These are phyloP conservation scores for Stegodyphus mimosarum DNA, from an alignment of 1,140 invertebrate species.

Conservation along the genomic window DNA sequence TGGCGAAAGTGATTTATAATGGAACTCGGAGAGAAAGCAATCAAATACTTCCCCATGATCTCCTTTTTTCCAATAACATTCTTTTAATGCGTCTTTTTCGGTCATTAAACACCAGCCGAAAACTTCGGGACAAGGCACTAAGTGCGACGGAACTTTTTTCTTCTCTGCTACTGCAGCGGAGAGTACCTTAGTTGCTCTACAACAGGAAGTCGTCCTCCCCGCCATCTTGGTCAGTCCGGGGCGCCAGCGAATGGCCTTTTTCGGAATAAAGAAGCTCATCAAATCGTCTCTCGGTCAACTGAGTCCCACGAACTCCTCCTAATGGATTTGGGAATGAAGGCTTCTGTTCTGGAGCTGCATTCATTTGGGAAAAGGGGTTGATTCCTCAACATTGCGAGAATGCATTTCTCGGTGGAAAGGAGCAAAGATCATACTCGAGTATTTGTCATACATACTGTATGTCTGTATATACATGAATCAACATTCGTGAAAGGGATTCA, in stretches of 20 bases:
- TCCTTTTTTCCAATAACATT: slow-evolving; percentile 22
- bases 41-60: slow-evolving; percentile 26
- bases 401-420: too few species aligned
- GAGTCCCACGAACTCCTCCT: neutral
- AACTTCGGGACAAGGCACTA: slow-evolving; percentile 33
- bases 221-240: slow-evolving; percentile 4
- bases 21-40: slow-evolving; percentile 10
- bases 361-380: neutral
- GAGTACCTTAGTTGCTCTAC: neutral
- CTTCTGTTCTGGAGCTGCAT: neutral
- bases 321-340: slow-evolving; percentile 2
- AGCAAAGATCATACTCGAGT: too few species aligned
- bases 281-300: neutral
- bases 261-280: neutral
- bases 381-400: too few species aligned
- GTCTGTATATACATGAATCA: too few species aligned
- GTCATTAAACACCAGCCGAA: slow-evolving; percentile 50
- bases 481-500: too few species aligned
- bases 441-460: too few species aligned
- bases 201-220: slow-evolving; percentile 31
- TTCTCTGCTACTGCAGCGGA: neutral
- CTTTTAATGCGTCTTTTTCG: slow-evolving; percentile 54
- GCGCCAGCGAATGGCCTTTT: neutral
- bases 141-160: slow-evolving; percentile 2
- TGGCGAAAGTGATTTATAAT: neutral